Evolutionary conservation across 2,888 invertebrate species (phyloP).

Genomic region (Mylabris sibirica): DNA sequence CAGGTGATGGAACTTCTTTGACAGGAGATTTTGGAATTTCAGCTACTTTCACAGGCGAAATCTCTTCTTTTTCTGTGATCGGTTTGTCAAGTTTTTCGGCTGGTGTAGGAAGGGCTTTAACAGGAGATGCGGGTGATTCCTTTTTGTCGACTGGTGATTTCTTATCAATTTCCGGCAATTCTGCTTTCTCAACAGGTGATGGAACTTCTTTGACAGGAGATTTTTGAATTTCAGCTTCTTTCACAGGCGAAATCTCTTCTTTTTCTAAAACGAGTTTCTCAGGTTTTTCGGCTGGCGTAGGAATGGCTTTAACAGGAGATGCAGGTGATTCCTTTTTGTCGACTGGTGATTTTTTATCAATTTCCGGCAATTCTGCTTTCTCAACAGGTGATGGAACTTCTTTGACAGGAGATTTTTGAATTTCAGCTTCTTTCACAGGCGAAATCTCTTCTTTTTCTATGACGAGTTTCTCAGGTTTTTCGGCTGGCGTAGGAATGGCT

Average conservation of each 20-base stretch:
- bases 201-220: no score
- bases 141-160: constrained; percentile 12
- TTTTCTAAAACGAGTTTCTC: no score
- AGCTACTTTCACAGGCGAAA: no score
- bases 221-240: no score
- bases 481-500: constrained; percentile 15
- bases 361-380: constrained; percentile 16
- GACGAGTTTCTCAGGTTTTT: no score
- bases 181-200: neutral
- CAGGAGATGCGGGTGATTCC: neutral
- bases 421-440: neutral
- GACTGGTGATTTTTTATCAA: constrained; percentile 3
- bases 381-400: neutral
- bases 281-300: no score
- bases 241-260: no score
- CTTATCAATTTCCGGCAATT: constrained; percentile 4
- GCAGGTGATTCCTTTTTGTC: no score
- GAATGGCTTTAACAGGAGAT: no score
- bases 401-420: neutral
- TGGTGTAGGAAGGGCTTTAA: neutral
- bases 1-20: neutral
- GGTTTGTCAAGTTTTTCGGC: no score
- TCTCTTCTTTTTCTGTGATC: no score
- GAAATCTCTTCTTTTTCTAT: neutral
- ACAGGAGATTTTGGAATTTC: no score